phyloP scores from a whole-genome alignment of 2,113 vertebrate genomes.

The Bungarus multicinctus region DNA sequence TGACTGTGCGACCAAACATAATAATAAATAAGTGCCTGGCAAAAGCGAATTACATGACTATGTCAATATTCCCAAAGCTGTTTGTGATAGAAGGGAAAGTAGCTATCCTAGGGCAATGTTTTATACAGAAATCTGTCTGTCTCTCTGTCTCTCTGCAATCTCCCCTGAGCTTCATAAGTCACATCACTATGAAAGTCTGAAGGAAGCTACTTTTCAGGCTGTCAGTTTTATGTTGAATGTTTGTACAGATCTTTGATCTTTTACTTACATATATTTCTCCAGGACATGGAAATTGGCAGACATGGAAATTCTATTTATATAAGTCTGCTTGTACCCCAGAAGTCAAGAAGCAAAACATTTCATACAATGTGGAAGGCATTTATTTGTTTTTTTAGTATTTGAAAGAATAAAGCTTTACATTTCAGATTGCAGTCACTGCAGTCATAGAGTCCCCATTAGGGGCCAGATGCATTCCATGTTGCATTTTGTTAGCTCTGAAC shows the following conservation, averaged over 20 bases:
- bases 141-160: not conserved
- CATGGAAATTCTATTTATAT: conserved; percentile 58
- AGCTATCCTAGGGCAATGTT: not conserved
- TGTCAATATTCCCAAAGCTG: not conserved
- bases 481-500: not conserved
- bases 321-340: conserved; percentile 47
- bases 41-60: not conserved
- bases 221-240: conserved; percentile 55
- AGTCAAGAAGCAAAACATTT: conserved; percentile 52
- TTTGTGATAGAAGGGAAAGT: not conserved
- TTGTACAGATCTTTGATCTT: conserved; percentile 63
- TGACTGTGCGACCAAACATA: not conserved
- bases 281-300: conserved; percentile 54
- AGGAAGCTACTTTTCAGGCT: conserved; percentile 51
- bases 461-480: not conserved
- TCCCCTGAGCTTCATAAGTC: conserved; percentile 48
- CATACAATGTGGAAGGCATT: conserved; percentile 53
- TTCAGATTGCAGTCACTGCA: conserved; percentile 22
- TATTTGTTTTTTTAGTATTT: conserved; percentile 46
- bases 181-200: conserved; percentile 25
- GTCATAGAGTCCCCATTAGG: not conserved
- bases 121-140: not conserved
- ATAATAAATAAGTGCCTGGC: not conserved
- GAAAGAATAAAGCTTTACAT: conserved; percentile 21
- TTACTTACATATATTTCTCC: conserved; percentile 63